Percentiles rank a stretch among this genome's conserved stretches.
These are phyloP conservation scores for Orthonevra nobilis DNA, from an alignment of 2,888 invertebrate species.

Conservation along the genomic window DNA sequence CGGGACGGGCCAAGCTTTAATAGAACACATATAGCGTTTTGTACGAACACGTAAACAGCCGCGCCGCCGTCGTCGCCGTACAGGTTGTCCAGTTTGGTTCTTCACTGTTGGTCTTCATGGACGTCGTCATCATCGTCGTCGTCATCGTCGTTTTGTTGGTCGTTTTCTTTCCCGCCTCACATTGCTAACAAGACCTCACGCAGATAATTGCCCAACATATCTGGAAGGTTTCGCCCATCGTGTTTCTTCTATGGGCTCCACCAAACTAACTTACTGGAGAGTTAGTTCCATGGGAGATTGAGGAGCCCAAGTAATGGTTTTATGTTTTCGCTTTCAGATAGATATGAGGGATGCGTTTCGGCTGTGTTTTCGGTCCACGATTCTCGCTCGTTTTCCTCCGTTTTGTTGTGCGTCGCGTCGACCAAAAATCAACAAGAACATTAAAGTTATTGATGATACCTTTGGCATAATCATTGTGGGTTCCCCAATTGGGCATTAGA, in stretches of 20 bases:
- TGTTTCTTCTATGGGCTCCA: constrained; percentile 32
- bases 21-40: constrained; percentile 69
- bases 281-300: constrained; percentile 45
- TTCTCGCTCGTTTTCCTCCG: constrained; percentile 45
- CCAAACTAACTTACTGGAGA: constrained; percentile 15
- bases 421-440: constrained; percentile 70
- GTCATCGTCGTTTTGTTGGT: constrained; percentile 53
- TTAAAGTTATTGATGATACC: constrained; percentile 71
- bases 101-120: not conserved
- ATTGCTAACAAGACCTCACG: constrained; percentile 71
- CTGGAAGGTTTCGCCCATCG: constrained; percentile 70
- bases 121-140: constrained; percentile 5
- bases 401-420: constrained; percentile 47
- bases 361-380: constrained; percentile 20
- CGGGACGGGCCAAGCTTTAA: constrained; percentile 44
- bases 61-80: constrained; percentile 32
- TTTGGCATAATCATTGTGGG: constrained; percentile 70
- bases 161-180: constrained; percentile 70
- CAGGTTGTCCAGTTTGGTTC: constrained; percentile 14
- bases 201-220: constrained; percentile 70
- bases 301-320: constrained; percentile 57
- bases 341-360: constrained; percentile 54
- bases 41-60: constrained; percentile 66
- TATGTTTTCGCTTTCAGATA: constrained; percentile 56
- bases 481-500: constrained; percentile 69